Conservation (phyloP, 2,888 invertebrate genomes). For the Eremobia ochroleuca region DNA sequence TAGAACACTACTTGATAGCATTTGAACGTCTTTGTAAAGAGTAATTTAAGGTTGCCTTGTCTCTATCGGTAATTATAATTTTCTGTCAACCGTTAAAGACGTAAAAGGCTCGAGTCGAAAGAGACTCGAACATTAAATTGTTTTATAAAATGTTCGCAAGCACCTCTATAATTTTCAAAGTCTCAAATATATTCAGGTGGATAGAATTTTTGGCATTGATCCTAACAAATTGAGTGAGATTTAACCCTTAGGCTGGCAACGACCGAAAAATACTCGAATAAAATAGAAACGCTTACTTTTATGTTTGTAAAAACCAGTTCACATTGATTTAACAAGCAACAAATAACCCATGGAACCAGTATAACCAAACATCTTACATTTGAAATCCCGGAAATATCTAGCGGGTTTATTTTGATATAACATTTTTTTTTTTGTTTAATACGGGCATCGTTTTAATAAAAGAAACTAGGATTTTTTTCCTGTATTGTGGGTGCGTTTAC, state of each 20-base stretch:
- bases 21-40: slow-evolving; percentile 16
- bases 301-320: neutral
- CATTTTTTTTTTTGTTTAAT: no score
- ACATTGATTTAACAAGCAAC: neutral
- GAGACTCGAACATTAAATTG: slow-evolving; percentile 33
- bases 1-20: slow-evolving; percentile 48
- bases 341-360: neutral
- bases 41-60: slow-evolving; percentile 25
- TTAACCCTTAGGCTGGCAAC: slow-evolving; percentile 24
- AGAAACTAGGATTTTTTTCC: no score
- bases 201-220: slow-evolving; percentile 50
- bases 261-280: slow-evolving; percentile 5
- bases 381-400: neutral
- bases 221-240: slow-evolving; percentile 45
- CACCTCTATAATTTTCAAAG: slow-evolving; percentile 25
- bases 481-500: no score
- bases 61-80: slow-evolving; percentile 29
- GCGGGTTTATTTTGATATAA: neutral
- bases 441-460: no score
- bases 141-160: slow-evolving; percentile 12
- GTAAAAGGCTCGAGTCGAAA: slow-evolving; percentile 4
- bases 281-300: slow-evolving; percentile 7
- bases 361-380: neutral
- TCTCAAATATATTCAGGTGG: slow-evolving; percentile 34
- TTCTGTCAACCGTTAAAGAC: neutral